Conservation (phyloP, 2,113 vertebrate species). For the Cygnus atratus region DNA sequence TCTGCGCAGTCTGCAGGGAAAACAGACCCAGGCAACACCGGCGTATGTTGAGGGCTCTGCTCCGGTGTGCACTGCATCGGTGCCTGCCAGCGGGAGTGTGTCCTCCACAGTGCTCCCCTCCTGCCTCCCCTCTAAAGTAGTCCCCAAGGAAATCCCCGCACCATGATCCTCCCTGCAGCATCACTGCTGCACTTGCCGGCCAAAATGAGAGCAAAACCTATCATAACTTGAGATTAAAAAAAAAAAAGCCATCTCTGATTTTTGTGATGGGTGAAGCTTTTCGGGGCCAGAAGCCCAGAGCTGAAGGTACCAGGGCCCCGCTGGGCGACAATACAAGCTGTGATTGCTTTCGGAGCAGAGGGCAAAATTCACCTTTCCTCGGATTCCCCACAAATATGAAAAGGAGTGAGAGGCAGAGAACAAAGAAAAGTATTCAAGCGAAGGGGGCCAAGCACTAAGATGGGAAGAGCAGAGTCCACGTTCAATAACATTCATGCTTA, state of each 20-base stretch:
- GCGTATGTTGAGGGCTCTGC: background rate
- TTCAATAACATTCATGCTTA: constrained; percentile 14
- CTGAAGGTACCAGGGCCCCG: accelerated
- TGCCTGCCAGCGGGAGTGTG: accelerated
- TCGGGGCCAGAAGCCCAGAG: background rate
- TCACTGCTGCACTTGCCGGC: background rate
- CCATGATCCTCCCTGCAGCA: background rate
- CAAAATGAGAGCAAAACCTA: background rate
- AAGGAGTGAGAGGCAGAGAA: background rate
- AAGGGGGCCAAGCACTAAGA: background rate
- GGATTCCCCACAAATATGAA: background rate
- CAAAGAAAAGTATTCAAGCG: background rate
- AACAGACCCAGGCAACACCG: background rate
- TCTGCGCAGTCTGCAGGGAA: background rate
- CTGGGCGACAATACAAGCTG: background rate
- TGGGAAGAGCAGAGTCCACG: background rate
- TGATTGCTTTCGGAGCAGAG: background rate
- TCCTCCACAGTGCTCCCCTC: background rate
- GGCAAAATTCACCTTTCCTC: background rate
- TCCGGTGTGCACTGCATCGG: accelerated
- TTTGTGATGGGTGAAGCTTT: background rate
- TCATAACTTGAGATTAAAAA: background rate
- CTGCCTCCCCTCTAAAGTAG: background rate
- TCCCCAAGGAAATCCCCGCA: background rate
- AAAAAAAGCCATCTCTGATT: background rate